Conservation (phyloP, 2,113 vertebrate genomes). For the Alouatta palliata region DNA sequence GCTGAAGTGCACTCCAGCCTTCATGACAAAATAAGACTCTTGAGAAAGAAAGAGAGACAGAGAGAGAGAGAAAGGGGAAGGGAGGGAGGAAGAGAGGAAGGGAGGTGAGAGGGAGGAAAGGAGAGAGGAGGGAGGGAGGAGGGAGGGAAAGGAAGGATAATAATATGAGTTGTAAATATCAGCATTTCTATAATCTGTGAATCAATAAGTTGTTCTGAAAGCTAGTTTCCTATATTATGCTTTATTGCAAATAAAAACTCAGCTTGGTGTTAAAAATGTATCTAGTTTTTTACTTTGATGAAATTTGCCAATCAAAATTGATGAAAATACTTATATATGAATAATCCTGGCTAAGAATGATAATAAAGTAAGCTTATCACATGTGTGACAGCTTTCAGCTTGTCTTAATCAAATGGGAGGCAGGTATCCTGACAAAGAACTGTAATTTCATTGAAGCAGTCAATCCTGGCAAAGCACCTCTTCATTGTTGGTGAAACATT, state of each 20-base stretch:
- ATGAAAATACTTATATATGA: conserved; percentile 32
- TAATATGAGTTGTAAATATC: conserved; percentile 11
- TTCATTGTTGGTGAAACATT: not conserved
- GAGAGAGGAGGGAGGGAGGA: too few species aligned
- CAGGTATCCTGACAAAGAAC: not conserved
- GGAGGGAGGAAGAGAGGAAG: too few species aligned
- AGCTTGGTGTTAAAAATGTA: not conserved
- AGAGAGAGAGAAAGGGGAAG: too few species aligned
- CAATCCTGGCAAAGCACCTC: not conserved
- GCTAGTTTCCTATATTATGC: not conserved
- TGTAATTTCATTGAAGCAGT: conserved; percentile 24
- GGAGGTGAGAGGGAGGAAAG: too few species aligned
- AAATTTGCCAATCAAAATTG: not conserved
- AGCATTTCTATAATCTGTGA: not conserved
- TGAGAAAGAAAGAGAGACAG: too few species aligned
- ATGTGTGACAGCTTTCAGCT: not conserved
- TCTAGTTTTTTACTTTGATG: not conserved
- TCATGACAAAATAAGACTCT: too few species aligned
- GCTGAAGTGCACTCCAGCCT: too few species aligned
- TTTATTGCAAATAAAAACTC: conserved; percentile 18
- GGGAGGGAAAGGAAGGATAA: not conserved
- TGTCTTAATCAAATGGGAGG: not conserved
- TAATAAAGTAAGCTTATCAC: conserved; percentile 21
- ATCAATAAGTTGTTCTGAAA: not conserved
- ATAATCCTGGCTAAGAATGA: conserved; percentile 40